A percentile compares a stretch with the other conserved stretches of the same genome.
Conservation (phyloP, 2,888 invertebrate species). For the Acronicta psi region DNA sequence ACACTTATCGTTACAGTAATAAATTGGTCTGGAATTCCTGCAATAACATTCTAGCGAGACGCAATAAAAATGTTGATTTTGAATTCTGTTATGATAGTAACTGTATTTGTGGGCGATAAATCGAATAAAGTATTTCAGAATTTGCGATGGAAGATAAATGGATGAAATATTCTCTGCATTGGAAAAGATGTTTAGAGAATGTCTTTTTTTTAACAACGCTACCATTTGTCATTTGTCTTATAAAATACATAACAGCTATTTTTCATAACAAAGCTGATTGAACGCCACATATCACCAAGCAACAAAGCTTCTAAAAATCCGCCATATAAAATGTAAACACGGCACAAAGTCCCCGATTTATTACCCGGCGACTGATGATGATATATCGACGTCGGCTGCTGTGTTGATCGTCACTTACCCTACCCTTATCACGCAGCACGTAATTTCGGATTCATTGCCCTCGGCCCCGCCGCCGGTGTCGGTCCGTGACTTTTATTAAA, state of each 20-base stretch:
- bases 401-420: slow-evolving; percentile 87
- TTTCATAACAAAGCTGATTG: slow-evolving; percentile 32
- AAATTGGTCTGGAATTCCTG: slow-evolving; percentile 85
- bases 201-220: background rate
- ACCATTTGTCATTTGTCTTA: slow-evolving; percentile 6
- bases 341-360: slow-evolving; percentile 80
- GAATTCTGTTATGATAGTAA: slow-evolving; percentile 62
- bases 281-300: slow-evolving; percentile 35
- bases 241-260: slow-evolving; percentile 27
- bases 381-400: slow-evolving; percentile 87
- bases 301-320: slow-evolving; percentile 62
- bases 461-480: slow-evolving; percentile 67
- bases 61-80: slow-evolving; percentile 77
- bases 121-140: slow-evolving; percentile 15
- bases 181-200: background rate
- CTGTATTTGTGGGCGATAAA: slow-evolving; percentile 45
- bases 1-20: slow-evolving; percentile 87
- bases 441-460: slow-evolving; percentile 88
- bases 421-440: slow-evolving; percentile 85
- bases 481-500: slow-evolving; percentile 70
- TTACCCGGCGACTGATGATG: slow-evolving; percentile 86
- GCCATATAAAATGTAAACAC: slow-evolving; percentile 77
- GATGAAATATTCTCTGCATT: background rate
- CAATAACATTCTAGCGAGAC: slow-evolving; percentile 79
- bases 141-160: slow-evolving; percentile 18